Base-by-base conservation (phyloP, 2,113 vertebrate species). In the Stegastes partitus region DNA sequence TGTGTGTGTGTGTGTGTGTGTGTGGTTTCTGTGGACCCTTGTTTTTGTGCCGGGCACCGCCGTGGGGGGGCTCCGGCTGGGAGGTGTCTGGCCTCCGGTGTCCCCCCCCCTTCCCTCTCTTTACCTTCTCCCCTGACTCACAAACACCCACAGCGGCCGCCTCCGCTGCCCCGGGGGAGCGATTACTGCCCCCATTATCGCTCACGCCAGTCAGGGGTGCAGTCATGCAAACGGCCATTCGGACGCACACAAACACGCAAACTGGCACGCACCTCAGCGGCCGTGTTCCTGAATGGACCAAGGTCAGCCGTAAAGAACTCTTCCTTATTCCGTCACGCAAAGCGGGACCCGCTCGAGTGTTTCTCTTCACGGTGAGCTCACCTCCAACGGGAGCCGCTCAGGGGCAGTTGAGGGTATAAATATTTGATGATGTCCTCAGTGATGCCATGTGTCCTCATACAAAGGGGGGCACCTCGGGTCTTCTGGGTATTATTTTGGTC, bases 101-200 rank as follows among this genome's bases (percentile, higher is more conserved):
- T 57, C 79, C 59, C 64, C 31, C 31, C 7, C 31, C 31, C 31
- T 9, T 9, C 31, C 31, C 6, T 9, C 31, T 34, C 31, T 9
- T n/a, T n/a, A 58, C 69, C 57, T 79, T 66, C 68, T 82, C 49
- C 64, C 51, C 74, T n/a, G 70, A 81, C n/a, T n/a, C n/a, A n/a
- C 80, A 84, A 69, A 62, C 72, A 74, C 58, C 23, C 80, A 62
- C 28, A 74, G 58, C 65, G 59, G 59, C 69, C 74, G 73, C 62
- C 62, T 61, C 75, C 11, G 12, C 61, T 71, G 44, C 83, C 79
- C 75, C 54, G 23, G 63, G 63, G 81, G 82, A 77, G 68, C 62
- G 68, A 87, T 91, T 87, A 89, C 87, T 89, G 65, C 77, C 50
- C 64, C 57, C 86, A 89, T 93, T 91, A 91, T 82, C 84, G 85